Conservation (phyloP, 2,113 vertebrate species). For the Podarcis raffonei region DNA sequence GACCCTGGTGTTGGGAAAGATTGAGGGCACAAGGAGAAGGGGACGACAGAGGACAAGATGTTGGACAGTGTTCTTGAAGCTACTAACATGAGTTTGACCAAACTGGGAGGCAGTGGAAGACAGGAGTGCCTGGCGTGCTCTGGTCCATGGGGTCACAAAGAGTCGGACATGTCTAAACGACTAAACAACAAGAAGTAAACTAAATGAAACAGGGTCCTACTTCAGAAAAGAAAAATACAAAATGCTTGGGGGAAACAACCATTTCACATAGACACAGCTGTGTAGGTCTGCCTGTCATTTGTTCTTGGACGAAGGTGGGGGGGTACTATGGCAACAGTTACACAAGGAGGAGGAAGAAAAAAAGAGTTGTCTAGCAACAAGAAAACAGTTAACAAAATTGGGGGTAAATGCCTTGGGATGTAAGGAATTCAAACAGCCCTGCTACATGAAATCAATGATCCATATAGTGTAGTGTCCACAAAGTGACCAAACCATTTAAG, state of each 20-base stretch:
- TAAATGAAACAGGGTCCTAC: neutral
- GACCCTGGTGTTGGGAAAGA: too few species aligned
- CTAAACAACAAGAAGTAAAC: neutral
- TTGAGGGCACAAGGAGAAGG: too few species aligned
- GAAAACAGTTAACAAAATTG: neutral
- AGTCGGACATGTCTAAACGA: too few species aligned
- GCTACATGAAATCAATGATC: too few species aligned
- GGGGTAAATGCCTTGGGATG: neutral
- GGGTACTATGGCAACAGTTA: conserved; percentile 41
- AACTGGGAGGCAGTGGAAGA: too few species aligned
- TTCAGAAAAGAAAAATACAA: neutral
- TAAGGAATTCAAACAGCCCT: neutral
- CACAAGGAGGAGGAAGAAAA: neutral
- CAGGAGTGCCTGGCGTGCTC: too few species aligned
- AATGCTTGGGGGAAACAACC: neutral
- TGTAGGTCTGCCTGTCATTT: neutral
- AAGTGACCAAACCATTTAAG: neutral
- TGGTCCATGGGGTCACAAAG: too few species aligned
- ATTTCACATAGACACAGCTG: conserved; percentile 30
- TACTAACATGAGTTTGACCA: too few species aligned
- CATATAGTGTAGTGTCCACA: neutral
- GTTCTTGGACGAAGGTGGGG: neutral
- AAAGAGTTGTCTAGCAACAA: conserved; percentile 5
- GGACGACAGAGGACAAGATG: too few species aligned
- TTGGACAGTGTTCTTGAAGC: too few species aligned